Conservation (phyloP, 2,888 invertebrate species). For the Oxystoma pomonae region DNA sequence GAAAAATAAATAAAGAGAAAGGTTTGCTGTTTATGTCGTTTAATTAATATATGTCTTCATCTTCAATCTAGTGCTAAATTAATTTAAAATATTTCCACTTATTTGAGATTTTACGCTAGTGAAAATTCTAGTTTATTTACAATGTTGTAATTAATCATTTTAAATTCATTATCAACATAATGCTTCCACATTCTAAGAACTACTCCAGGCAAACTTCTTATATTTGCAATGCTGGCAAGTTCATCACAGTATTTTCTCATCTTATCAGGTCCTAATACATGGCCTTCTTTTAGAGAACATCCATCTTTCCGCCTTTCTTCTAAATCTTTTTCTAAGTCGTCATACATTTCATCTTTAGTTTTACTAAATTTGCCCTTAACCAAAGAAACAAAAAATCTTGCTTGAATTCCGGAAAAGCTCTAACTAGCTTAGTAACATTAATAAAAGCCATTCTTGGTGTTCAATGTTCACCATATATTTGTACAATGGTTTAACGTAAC, state of each 20-base stretch:
- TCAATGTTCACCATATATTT: constrained; percentile 81
- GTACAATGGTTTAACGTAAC: constrained; percentile 79
- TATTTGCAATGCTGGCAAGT: constrained; percentile 59
- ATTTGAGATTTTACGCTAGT: too few relatives aligned
- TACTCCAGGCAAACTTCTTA: constrained; percentile 61
- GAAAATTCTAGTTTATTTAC: constrained; percentile 59
- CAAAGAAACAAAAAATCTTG: constrained; percentile 57
- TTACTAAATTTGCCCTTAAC: constrained; percentile 55
- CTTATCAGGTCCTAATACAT: constrained; percentile 72
- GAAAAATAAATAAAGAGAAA: too few relatives aligned
- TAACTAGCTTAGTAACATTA: constrained; percentile 78
- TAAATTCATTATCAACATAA: constrained; percentile 60
- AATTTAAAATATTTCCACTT: too few relatives aligned
- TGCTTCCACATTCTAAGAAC: constrained; percentile 62
- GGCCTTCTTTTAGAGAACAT: constrained; percentile 64
- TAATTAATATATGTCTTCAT: too few relatives aligned
- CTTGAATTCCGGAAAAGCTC: constrained; percentile 84
- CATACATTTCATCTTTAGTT: constrained; percentile 58
- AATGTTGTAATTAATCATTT: constrained; percentile 60
- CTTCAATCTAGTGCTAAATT: too few relatives aligned
- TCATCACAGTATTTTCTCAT: constrained; percentile 62
- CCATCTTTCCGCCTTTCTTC: constrained; percentile 53
- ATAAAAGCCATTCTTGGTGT: constrained; percentile 79
- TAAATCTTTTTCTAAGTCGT: constrained; percentile 56
- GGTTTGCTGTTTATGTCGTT: too few relatives aligned